Conservation (phyloP, 92 coral and sea anemone genomes). For the Diadumene lineata region DNA sequence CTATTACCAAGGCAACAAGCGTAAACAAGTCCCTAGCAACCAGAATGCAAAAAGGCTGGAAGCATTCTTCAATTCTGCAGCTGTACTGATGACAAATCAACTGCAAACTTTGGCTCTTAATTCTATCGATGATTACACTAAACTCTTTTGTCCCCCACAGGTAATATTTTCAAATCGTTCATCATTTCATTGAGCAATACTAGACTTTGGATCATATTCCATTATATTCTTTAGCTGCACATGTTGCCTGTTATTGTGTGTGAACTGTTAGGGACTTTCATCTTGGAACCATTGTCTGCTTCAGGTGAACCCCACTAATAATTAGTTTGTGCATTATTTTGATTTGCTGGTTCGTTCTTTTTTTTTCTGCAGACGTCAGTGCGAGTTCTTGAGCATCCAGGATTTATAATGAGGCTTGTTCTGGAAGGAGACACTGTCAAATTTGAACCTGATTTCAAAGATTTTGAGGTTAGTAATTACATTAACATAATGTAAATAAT, state of each 20-base stretch:
- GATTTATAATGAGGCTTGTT: conserved; percentile 96
- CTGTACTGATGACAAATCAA: conserved; percentile 97
- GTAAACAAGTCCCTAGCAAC: conserved; percentile 98
- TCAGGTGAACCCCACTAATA: too few relatives aligned
- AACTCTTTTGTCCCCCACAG: conserved; percentile 90
- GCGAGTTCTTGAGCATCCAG: conserved; percentile 92
- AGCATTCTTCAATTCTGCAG: conserved; percentile 96
- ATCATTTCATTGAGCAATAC: too few relatives aligned
- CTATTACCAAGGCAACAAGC: conserved; percentile 99
- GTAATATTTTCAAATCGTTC: too few relatives aligned
- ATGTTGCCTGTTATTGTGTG: too few relatives aligned
- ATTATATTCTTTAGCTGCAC: too few relatives aligned
- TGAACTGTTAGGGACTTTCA: too few relatives aligned
- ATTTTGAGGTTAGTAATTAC: conserved; percentile 75
- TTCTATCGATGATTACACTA: conserved; percentile 89
- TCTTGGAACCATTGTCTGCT: too few relatives aligned
- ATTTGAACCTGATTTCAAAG: conserved; percentile 97
- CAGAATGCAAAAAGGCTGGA: conserved; percentile 95
- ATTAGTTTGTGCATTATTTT: neutral
- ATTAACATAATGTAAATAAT: too few relatives aligned
- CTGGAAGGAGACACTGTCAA: conserved; percentile 93
- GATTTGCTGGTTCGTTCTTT: neutral
- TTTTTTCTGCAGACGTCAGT: conserved; percentile 68
- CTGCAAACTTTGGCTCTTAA: conserved; percentile 90
- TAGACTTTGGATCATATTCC: too few relatives aligned